Percentiles rank a stretch among this genome's conserved stretches.
These are phyloP conservation scores for Acronicta leporina DNA, from an alignment of 2,888 invertebrate genomes.

Conservation along the genomic window DNA sequence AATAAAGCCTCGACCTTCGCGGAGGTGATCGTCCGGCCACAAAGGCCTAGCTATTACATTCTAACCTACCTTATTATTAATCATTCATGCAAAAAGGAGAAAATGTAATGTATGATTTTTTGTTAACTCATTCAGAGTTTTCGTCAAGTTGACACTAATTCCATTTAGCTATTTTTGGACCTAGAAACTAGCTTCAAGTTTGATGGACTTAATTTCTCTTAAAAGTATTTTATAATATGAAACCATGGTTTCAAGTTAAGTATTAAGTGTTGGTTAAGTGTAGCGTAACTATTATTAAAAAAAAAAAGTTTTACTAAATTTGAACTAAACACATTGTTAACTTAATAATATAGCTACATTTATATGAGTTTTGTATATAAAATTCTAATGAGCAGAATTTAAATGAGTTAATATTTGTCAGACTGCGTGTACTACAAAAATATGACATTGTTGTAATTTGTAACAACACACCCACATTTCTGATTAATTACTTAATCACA, in stretches of 20 bases:
- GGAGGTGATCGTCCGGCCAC: slow-evolving; percentile 73
- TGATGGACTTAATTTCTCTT: neutral
- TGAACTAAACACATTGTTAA: too few relatives aligned
- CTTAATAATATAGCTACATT: too few relatives aligned
- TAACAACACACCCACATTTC: slow-evolving; percentile 33
- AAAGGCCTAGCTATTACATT: slow-evolving; percentile 60
- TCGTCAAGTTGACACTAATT: too few relatives aligned
- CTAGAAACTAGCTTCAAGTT: too few relatives aligned
- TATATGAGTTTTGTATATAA: too few relatives aligned
- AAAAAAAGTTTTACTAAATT: too few relatives aligned
- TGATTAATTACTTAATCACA: slow-evolving; percentile 21
- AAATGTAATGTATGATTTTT: slow-evolving; percentile 18
- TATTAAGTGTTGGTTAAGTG: too few relatives aligned
- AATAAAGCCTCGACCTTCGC: slow-evolving; percentile 67
- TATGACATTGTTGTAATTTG: slow-evolving; percentile 23
- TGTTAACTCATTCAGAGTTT: slow-evolving; percentile 19
- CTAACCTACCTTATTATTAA: slow-evolving; percentile 51
- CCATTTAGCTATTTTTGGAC: too few relatives aligned
- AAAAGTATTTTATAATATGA: too few relatives aligned
- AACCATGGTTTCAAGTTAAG: too few relatives aligned
- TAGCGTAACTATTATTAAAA: too few relatives aligned
- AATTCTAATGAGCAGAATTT: too few relatives aligned
- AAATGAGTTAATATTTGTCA: slow-evolving; percentile 16
- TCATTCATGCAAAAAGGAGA: slow-evolving; percentile 31
- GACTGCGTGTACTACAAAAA: slow-evolving; percentile 31